Percentiles rank a stretch among this genome's conserved stretches.
phyloP scores from a whole-genome alignment of 2,797 vertebrate species.

The Ambastaia sidthimunki region DNA sequence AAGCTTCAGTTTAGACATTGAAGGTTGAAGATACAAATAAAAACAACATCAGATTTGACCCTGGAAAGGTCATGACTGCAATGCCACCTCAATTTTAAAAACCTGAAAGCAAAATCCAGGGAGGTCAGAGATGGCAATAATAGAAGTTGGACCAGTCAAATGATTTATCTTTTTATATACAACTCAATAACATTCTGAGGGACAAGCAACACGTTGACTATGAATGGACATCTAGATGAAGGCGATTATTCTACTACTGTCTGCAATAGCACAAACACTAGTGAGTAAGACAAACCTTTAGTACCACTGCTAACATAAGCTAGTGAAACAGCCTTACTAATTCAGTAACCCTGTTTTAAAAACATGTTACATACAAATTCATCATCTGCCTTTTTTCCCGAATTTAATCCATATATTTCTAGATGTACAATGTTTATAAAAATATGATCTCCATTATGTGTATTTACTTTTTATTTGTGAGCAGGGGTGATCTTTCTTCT shows the following conservation, averaged over 20 bases:
- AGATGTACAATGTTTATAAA: no score
- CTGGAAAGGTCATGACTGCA: constrained; percentile 10
- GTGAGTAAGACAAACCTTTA: no score
- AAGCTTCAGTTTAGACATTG: not conserved
- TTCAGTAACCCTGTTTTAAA: no score
- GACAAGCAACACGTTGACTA: not conserved
- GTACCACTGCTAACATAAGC: no score
- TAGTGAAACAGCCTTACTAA: not conserved
- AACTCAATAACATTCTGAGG: not conserved
- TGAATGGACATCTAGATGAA: not conserved
- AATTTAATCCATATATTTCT: not conserved
- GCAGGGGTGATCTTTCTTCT: not conserved
- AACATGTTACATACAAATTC: no score
- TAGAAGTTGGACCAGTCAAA: not conserved
- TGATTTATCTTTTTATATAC: constrained; percentile 10
- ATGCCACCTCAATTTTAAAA: constrained; percentile 18
- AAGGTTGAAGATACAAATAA: not conserved
- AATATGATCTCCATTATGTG: not conserved
- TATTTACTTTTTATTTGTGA: not conserved
- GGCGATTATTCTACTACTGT: not conserved
- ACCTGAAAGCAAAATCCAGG: not conserved
- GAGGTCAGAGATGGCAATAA: constrained; percentile 37
- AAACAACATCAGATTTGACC: constrained; percentile 9
- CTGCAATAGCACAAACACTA: not conserved
- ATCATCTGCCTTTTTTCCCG: not conserved